phyloP scores from a whole-genome alignment of 2,113 vertebrate species.

The Nibea coibor region DNA sequence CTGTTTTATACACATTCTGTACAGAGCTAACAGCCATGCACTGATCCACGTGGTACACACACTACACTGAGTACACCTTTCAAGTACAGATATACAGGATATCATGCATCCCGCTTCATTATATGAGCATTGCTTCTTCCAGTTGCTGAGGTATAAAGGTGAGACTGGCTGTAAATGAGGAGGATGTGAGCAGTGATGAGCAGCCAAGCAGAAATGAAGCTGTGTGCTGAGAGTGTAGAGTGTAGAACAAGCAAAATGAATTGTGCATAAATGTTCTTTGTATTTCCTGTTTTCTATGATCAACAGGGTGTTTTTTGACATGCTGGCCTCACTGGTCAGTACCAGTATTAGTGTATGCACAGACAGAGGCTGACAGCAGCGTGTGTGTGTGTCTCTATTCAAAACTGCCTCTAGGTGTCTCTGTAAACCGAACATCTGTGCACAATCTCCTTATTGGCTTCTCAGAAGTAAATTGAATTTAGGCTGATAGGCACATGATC shows the following conservation, averaged over 20 bases:
- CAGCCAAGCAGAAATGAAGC: background rate
- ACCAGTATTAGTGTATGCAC: background rate
- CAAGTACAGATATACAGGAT: too few relatives aligned
- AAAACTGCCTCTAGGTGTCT: conserved; percentile 20
- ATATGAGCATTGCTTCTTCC: background rate
- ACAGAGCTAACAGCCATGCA: too few relatives aligned
- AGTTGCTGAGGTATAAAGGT: background rate
- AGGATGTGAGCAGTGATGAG: background rate
- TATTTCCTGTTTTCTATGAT: background rate
- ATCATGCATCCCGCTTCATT: background rate
- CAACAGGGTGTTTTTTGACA: background rate
- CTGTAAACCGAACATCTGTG: background rate
- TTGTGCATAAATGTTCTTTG: background rate
- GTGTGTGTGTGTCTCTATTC: background rate
- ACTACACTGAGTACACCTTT: too few relatives aligned
- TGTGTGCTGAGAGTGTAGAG: background rate
- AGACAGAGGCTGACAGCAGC: background rate
- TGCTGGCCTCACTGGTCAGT: background rate
- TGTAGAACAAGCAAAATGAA: background rate
- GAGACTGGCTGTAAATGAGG: background rate
- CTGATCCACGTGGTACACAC: too few relatives aligned
- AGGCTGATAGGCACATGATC: conserved; percentile 74
- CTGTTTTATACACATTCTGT: too few relatives aligned
- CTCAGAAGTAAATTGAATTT: conserved; percentile 69
- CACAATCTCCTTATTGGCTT: background rate